Percentiles rank a stretch among this genome's conserved stretches.
phyloP scores from a whole-genome alignment of 1,140 invertebrate genomes.

The Idris sp. region DNA sequence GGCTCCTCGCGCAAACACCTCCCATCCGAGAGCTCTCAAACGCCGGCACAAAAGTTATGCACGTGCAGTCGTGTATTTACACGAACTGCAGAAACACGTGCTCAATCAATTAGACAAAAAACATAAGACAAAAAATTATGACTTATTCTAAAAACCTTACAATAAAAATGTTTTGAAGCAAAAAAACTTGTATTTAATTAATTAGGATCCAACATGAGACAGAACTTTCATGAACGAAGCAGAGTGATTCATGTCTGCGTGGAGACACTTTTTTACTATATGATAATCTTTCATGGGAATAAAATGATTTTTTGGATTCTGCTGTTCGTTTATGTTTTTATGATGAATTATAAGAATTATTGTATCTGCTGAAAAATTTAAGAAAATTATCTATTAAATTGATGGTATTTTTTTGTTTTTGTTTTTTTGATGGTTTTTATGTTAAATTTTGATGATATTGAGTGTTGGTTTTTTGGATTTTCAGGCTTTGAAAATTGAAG shows the following conservation, averaged over 20 bases:
- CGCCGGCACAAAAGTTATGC: slow-evolving; percentile 29
- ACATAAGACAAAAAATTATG: slow-evolving; percentile 17
- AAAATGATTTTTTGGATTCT: neutral
- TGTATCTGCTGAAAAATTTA: neutral
- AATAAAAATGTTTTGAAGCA: no score
- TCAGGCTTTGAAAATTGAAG: no score
- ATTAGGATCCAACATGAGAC: no score
- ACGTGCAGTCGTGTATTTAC: slow-evolving; percentile 25
- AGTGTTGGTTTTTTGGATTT: no score
- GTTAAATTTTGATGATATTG: no score
- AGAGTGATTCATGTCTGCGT: slow-evolving; percentile 14
- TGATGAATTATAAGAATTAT: slow-evolving; percentile 3
- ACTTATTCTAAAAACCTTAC: no score
- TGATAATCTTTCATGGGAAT: slow-evolving; percentile 12
- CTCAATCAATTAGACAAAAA: neutral
- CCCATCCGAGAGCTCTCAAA: slow-evolving; percentile 28
- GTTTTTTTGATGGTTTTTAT: no score
- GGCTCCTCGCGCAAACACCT: slow-evolving; percentile 57
- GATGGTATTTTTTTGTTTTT: no score
- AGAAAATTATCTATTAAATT: no score
- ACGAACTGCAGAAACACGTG: slow-evolving; percentile 8
- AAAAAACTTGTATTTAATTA: no score
- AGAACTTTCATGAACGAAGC: no score
- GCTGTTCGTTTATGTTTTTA: slow-evolving; percentile 11
- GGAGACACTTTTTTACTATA: slow-evolving; percentile 5